Base-by-base conservation (phyloP, 2,888 invertebrate species). In the Eupelmus urozonus region DNA sequence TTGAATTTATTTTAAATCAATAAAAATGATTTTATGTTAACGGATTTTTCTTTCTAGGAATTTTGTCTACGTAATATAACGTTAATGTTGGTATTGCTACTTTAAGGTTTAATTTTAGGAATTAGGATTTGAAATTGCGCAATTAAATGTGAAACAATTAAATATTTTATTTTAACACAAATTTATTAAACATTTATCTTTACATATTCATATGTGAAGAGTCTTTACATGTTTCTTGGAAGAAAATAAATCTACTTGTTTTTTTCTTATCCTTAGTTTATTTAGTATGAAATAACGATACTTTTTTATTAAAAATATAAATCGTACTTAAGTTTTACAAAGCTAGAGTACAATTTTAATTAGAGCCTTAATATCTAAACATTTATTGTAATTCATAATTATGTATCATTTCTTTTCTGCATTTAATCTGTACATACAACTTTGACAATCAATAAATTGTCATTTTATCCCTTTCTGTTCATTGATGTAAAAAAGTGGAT, bases 401-500 rank as follows among this genome's bases (percentile, higher is more conserved):
- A 13, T 45, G 62, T 23, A 59, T 63, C 20, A 40, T 16, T 25
- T 40, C 9, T 59, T 40, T 59, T 29, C 20, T 7, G 25, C 40
- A 51, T 62, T 51, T 51, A n/a, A 34, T 78, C 66, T 75, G 51
- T 75, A 70, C 66, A 75, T 7, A 69, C 62, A 13, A 66, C 27
- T 27, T 67, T 53, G 51, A 67, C 45, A 65, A 45, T 13, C 25
- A 18, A 55, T 13, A 1, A 40, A 70, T 49, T 78, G 57, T 70
- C 63, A 18, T 34, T n/a, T 45, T 45, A 45, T 13, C 4, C 13
- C 16, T 45, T 16, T 45, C 16, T 16, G 13, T 45, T 18, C 16
- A 40, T 49, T 9, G 2, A 62, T 66, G 55, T n/a, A 13, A 40
- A 70, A 69, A 69, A 29, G 63, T 40, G 5, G 13, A 42, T 74